Base-by-base conservation (phyloP, 23 tunicate species). In the Botrylloides violaceus region DNA sequence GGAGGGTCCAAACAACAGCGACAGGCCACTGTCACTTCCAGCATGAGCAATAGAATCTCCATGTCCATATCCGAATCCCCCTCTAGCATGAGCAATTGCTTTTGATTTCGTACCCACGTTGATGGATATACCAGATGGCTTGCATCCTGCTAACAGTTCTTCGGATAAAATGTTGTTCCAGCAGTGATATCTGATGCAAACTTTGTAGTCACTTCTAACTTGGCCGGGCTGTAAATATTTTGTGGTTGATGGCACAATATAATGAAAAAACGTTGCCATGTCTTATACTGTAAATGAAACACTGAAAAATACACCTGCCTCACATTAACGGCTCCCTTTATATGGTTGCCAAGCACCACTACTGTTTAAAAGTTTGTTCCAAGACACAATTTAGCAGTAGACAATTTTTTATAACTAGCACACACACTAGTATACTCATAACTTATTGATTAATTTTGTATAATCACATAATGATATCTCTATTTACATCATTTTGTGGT, bases 141-240 rank as follows among this genome's bases (percentile, higher is more conserved):
- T 78, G 48, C 99, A 95, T 29, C 99, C 99, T 33, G 77, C 48
- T 32, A 95, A 47, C 29, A 81, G 38, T 71, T 95, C 96, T 56
- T 87, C 96, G 1, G 81, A 81, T 32, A 95, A 80, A 23, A 60
- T 80, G 73, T 95, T 95, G 79, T 95, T 90, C 99, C 99, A 95
- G 77, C 99, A 95, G 50, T 87, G 92, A 58, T 95, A 95, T 7
- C 99, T 91, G 57, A 87, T 82, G 74, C 99, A 95, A 35, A 81
- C 71, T 33, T 88, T 66, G 34, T 77, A 56, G 59, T 95, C 99
- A 70, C 79, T 89, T 35, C 68, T 73, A 29, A 87, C 85, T 78
- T 90, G 94, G 2, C 99, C 99, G 65, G 99, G 99, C 90, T 90
- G 73, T 3, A 66, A 43, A 43, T 43, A 43, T 43, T 7, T 7